Evolutionary conservation across 2,888 invertebrate species (phyloP), one percentile per base, ranked within the genome.

Genomic region (Lottia gigantea): DNA sequence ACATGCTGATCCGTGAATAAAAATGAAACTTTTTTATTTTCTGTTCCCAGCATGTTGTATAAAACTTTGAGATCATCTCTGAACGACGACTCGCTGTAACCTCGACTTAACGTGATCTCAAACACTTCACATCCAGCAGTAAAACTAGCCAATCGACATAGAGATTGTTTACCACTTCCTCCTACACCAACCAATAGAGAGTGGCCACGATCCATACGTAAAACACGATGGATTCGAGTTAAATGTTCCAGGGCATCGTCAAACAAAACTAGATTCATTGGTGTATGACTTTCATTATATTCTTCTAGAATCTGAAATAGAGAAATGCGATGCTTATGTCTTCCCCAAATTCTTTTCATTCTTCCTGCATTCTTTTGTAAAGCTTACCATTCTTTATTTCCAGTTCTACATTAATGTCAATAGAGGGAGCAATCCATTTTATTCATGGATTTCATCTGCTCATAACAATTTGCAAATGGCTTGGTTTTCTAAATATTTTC

Each of bases 191-290:
- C 93, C 61, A 96, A 90, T 88, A 97, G 90, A 7, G 93, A 92
- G 86, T 97, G 95, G 0, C 96, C 96, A 76, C 93, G 90, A 83
- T 94, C 92, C 92, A 95, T 93, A 76, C 96, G 91, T 73, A 97
- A 90, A 0, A 93, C 93, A 26, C 97, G 92, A 81, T 96, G 96
- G 15, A 95, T 92, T 64, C 96, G 91, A 0, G 95, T 96, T 83
- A 97, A 87, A 88, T 97, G 96, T 85, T 97, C 96, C 67, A 97
- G 89, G 62, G 95, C 96, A 85, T 96, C 96, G 84, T 97, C 95
- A 86, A 97, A 97, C 31, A 97, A 90, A 0, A 97, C 95, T 76
- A 97, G 91, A 31, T 92, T 93, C 90, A 96, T 91, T 83, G 93
- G 93, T 11, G 84, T 83, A 66, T 92, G 90, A 31, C 92, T 91